Percentiles rank a stretch among this genome's conserved stretches.
Conservation (phyloP, 2,888 invertebrate species). For the Sminthurinus aureus region DNA sequence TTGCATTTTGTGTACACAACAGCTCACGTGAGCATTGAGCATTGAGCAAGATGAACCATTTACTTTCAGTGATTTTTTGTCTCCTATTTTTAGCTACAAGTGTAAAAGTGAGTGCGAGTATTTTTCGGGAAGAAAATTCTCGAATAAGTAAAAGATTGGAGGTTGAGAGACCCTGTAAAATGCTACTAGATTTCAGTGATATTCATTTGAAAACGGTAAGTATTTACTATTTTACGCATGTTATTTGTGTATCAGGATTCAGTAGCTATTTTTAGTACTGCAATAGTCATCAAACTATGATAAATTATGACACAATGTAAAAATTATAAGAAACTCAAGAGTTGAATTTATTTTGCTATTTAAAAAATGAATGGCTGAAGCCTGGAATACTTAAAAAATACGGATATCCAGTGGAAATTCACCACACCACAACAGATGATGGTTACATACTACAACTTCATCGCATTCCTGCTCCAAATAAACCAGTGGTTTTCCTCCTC, state of each 20-base stretch:
- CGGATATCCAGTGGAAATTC: slow-evolving; percentile 6
- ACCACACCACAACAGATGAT: slow-evolving; percentile 2
- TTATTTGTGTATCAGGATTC: neutral
- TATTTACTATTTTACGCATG: neutral
- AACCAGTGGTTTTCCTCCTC: neutral
- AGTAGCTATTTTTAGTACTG: neutral
- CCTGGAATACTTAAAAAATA: neutral
- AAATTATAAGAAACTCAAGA: too few relatives aligned
- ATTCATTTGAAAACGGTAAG: slow-evolving; percentile 1
- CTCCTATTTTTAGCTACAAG: too few relatives aligned
- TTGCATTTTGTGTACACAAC: too few relatives aligned
- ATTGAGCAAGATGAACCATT: too few relatives aligned
- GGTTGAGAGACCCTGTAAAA: neutral
- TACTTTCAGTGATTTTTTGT: too few relatives aligned
- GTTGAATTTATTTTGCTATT: too few relatives aligned
- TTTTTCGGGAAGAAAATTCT: neutral
- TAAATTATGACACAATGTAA: too few relatives aligned
- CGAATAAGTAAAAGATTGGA: neutral
- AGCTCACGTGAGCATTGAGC: too few relatives aligned
- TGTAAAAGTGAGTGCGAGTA: neutral
- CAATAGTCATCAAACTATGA: too few relatives aligned
- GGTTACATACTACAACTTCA: slow-evolving; percentile 15
- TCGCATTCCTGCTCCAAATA: neutral
- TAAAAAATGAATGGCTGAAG: neutral
- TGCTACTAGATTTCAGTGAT: neutral